A percentile compares a stretch with the other conserved stretches of the same genome.
These are phyloP conservation scores for Clusia tigrina DNA, from an alignment of 2,888 invertebrate species.

Conservation along the genomic window DNA sequence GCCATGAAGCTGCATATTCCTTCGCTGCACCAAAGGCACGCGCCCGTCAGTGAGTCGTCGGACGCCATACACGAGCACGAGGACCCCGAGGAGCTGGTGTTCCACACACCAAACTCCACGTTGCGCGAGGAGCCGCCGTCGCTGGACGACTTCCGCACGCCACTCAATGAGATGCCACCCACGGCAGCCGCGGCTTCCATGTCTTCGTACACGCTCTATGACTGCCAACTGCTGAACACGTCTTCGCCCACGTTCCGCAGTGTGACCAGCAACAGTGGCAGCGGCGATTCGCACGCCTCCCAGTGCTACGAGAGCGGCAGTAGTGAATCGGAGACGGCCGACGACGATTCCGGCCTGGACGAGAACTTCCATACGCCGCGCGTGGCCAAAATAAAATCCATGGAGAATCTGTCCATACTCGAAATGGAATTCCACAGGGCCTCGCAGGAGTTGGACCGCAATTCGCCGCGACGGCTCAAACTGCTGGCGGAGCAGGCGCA, in stretches of 20 bases:
- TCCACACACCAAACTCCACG: constrained; percentile 62
- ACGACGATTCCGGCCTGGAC: constrained; percentile 61
- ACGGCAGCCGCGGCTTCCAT: constrained; percentile 29
- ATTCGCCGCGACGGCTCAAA: constrained; percentile 60
- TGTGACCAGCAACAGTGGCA: constrained; percentile 42
- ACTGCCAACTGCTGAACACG: constrained; percentile 41
- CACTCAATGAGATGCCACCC: constrained; percentile 55
- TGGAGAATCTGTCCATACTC: constrained; percentile 63
- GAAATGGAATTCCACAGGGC: constrained; percentile 63
- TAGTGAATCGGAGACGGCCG: constrained; percentile 51
- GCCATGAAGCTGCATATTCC: constrained; percentile 63
- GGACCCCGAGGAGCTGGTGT: constrained; percentile 44
- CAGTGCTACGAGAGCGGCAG: constrained; percentile 44
- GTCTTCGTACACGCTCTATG: constrained; percentile 30
- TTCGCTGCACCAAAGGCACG: constrained; percentile 45
- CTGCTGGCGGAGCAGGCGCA: constrained; percentile 49
- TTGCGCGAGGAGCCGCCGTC: constrained; percentile 43
- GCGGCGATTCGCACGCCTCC: constrained; percentile 40
- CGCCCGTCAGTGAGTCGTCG: constrained; percentile 30
- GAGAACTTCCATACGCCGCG: constrained; percentile 63
- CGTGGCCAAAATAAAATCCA: constrained; percentile 63
- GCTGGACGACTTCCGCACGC: constrained; percentile 60
- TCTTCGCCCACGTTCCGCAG: constrained; percentile 48
- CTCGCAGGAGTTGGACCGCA: constrained; percentile 59
- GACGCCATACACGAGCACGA: constrained; percentile 46